Percentiles rank a stretch among this genome's conserved stretches.
phyloP scores from a whole-genome alignment of 2,888 invertebrate species.

The Drosophila kanekoi region DNA sequence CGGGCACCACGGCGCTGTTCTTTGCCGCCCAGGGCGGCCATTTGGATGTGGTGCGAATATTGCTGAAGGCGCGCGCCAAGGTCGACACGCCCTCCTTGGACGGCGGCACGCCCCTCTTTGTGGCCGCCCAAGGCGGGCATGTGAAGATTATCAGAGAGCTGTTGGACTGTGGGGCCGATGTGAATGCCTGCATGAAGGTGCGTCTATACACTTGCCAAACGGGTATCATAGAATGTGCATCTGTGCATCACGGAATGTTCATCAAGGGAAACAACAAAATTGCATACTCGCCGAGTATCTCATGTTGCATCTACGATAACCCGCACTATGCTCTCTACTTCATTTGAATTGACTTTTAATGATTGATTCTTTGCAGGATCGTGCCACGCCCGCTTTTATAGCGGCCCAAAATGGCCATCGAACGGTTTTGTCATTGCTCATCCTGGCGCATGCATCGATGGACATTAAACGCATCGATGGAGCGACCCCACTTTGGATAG shows the following conservation, averaged over 20 bases:
- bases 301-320: too few species aligned
- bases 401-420: conserved; percentile 97
- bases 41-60: conserved; percentile 91
- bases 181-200: conserved; percentile 94
- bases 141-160: conserved; percentile 94
- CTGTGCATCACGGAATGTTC: too few species aligned
- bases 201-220: conserved; percentile 15
- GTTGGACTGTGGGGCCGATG: conserved; percentile 92
- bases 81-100: conserved; percentile 94
- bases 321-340: neutral
- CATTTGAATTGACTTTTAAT: neutral
- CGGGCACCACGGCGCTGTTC: conserved; percentile 96
- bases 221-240: too few species aligned
- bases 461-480: conserved; percentile 92
- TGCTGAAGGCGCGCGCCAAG: conserved; percentile 92
- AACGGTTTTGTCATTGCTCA: conserved; percentile 90
- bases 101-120: conserved; percentile 97
- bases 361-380: conserved; percentile 88
- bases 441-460: conserved; percentile 90
- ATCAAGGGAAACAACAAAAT: too few species aligned
- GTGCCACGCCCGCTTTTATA: conserved; percentile 95
- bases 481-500: conserved; percentile 96
- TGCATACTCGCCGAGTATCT: too few species aligned
- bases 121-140: conserved; percentile 96
- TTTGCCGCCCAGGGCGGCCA: conserved; percentile 97